Evolutionary conservation across 2,888 invertebrate species (phyloP).

Genomic region (Sepiola atlantica): DNA sequence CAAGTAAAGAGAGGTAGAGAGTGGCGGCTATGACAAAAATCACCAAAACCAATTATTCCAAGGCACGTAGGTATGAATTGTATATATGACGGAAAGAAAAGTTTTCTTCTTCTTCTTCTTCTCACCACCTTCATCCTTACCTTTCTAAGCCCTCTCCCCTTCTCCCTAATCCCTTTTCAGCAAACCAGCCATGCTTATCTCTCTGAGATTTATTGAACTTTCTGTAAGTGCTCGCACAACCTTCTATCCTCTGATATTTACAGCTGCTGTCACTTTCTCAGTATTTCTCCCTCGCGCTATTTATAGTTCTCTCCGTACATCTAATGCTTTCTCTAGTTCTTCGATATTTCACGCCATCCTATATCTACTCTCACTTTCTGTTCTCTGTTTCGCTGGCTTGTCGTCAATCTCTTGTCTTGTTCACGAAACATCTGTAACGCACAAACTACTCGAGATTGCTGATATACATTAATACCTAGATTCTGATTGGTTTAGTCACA

Average conservation of each 20-base stretch:
- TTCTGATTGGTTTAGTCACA: slow-evolving; percentile 20
- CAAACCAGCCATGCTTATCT: background rate
- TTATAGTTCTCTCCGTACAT: background rate
- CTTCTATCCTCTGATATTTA: background rate
- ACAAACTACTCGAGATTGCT: background rate
- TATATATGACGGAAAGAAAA: background rate
- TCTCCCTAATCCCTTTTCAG: background rate
- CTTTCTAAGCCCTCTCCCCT: background rate
- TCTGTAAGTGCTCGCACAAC: background rate
- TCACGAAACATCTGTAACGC: background rate
- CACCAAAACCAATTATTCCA: slow-evolving; percentile 12
- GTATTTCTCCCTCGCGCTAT: background rate
- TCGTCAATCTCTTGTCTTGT: slow-evolving; percentile 32
- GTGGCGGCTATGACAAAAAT: background rate
- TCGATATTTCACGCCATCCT: background rate
- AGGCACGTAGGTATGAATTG: background rate
- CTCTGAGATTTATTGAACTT: slow-evolving; percentile 4
- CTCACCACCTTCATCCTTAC: background rate
- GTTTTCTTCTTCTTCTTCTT: background rate
- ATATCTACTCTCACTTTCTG: background rate
- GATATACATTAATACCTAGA: slow-evolving; percentile 12
- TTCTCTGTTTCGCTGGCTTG: background rate
- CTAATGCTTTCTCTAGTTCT: background rate
- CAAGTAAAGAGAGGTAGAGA: background rate
- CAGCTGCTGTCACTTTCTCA: background rate